Conservation (phyloP, 2,113 vertebrate genomes). For the Puffinus mauretanicus region DNA sequence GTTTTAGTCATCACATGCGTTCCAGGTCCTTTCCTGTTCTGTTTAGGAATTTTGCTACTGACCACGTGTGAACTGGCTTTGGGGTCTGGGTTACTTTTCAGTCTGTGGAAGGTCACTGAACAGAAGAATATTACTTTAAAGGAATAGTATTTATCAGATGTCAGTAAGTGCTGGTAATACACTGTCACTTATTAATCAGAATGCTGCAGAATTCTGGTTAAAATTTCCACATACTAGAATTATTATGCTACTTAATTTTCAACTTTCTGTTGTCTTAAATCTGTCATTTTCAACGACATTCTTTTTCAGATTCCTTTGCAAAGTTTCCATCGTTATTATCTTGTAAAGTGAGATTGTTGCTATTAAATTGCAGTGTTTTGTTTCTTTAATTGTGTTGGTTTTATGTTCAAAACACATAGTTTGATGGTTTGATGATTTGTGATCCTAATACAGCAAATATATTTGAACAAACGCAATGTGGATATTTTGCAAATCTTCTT, state of each 20-base stretch:
- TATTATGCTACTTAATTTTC: slow-evolving; percentile 26
- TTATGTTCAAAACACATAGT: neutral
- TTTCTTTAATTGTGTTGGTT: slow-evolving; percentile 40
- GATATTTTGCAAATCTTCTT: neutral
- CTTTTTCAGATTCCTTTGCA: slow-evolving; percentile 11
- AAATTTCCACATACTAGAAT: neutral
- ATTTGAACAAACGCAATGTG: neutral
- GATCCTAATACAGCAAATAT: neutral
- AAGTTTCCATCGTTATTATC: neutral
- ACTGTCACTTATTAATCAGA: neutral
- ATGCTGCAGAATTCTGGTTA: neutral
- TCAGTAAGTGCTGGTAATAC: neutral
- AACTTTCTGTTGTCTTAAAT: slow-evolving; percentile 21
- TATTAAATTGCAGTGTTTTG: slow-evolving; percentile 56
- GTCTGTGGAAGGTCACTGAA: neutral
- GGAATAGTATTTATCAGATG: neutral
- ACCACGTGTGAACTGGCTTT: neutral
- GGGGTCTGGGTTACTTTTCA: neutral
- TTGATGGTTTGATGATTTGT: neutral
- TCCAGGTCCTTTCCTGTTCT: neutral
- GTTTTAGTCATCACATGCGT: neutral
- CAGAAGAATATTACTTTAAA: slow-evolving; percentile 3
- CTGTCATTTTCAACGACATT: neutral
- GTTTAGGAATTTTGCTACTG: neutral
- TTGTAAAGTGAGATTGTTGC: slow-evolving; percentile 56